Evolutionary conservation across 2,888 invertebrate species (phyloP).

Genomic region (Dicroscelio sp.): DNA sequence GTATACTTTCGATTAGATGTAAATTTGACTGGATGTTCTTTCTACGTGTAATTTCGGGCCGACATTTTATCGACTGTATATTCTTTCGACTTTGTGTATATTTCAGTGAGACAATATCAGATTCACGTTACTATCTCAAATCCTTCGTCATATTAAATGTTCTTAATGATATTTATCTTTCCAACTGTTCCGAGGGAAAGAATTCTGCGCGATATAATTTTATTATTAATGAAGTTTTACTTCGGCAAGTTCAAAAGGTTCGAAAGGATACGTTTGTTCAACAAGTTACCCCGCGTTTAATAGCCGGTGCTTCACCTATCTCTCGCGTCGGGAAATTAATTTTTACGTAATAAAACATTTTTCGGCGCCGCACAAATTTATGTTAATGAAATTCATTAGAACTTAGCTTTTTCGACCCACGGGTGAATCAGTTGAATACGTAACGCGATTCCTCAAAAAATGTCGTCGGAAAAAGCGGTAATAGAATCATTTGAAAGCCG

Average conservation of each 20-base stretch:
- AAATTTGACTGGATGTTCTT: constrained; percentile 60
- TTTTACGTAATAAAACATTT: not conserved
- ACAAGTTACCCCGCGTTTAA: constrained; percentile 13
- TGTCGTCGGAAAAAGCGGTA: not conserved
- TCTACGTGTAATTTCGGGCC: constrained; percentile 55
- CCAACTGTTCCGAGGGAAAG: not conserved
- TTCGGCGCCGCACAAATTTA: constrained; percentile 2
- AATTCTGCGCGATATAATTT: constrained; percentile 31
- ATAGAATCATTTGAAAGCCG: constrained; percentile 43
- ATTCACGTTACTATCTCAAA: constrained; percentile 57
- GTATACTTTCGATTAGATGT: constrained; percentile 58
- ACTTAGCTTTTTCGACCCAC: not conserved
- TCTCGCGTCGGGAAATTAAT: not conserved
- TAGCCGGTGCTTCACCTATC: not conserved
- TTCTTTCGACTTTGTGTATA: constrained; percentile 55
- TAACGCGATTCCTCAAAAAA: not conserved
- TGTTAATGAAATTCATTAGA: constrained; percentile 43
- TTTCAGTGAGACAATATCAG: constrained; percentile 53
- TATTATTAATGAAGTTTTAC: constrained; percentile 57
- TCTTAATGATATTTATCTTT: constrained; percentile 64
- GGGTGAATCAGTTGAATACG: too few species aligned
- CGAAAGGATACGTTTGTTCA: not conserved
- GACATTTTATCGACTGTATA: constrained; percentile 45
- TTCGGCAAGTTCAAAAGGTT: constrained; percentile 22
- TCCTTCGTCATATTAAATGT: constrained; percentile 54